Evolutionary conservation across 1,140 invertebrate species (phyloP).

Genomic region (Caenorhabditis remanei): DNA sequence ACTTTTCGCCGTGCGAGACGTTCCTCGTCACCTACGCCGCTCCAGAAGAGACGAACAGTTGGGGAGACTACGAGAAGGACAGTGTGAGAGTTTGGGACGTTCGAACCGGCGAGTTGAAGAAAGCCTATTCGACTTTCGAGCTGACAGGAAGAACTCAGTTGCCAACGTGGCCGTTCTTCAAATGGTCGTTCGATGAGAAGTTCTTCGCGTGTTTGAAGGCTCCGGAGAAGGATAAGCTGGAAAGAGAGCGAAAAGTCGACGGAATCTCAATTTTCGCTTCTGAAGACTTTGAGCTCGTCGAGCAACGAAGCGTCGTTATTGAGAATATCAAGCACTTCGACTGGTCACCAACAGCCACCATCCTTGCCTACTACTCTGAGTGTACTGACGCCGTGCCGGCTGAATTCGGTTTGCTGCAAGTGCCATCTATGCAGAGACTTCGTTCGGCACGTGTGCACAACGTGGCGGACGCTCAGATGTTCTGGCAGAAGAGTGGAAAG

Average conservation of each 20-base stretch:
- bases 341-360: conserved; percentile 97
- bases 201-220: conserved; percentile 88
- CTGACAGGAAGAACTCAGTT: conserved; percentile 65
- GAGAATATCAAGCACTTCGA: conserved; percentile 85
- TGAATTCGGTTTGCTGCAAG: conserved; percentile 75
- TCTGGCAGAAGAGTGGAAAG: conserved; percentile 94
- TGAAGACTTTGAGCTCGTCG: conserved; percentile 70
- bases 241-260: conserved; percentile 78
- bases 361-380: conserved; percentile 96
- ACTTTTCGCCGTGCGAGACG: conserved; percentile 95
- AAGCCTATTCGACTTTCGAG: conserved; percentile 70
- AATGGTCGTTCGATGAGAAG: conserved; percentile 95
- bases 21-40: conserved; percentile 75
- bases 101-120: conserved; percentile 77
- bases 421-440: conserved; percentile 86
- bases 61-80: conserved; percentile 67
- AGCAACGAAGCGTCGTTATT: conserved; percentile 69
- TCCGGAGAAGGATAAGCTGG: conserved; percentile 77
- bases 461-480: conserved; percentile 96
- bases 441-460: conserved; percentile 97
- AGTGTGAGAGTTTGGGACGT: conserved; percentile 76
- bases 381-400: conserved; percentile 69
- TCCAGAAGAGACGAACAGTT: conserved; percentile 64
- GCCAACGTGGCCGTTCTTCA: conserved; percentile 69
- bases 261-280: conserved; percentile 90